phyloP scores from a whole-genome alignment of 2,797 vertebrate genomes.

The Pseudocheirus occidentalis region DNA sequence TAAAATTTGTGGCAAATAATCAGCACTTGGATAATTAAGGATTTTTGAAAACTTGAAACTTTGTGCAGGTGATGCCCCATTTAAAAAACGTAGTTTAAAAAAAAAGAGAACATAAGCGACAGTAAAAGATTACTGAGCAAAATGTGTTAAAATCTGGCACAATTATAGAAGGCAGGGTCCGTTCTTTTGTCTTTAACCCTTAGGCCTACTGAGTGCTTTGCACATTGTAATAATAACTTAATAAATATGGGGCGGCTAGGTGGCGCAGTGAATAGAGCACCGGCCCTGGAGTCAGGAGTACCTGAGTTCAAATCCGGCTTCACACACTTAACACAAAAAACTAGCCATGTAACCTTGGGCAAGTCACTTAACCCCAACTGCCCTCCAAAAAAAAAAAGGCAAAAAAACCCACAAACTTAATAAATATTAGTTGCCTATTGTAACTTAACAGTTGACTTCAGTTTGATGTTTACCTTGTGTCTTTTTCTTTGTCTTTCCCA shows the following conservation, averaged over 20 bases:
- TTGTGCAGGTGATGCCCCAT: background rate
- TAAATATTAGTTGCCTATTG: background rate
- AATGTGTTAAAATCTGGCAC: background rate
- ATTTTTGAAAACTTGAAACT: background rate
- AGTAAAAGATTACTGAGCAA: background rate
- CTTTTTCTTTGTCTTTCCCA: constrained; percentile 84
- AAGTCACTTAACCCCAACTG: too few relatives aligned
- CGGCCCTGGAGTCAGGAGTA: too few relatives aligned
- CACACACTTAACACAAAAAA: too few relatives aligned
- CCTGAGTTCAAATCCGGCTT: too few relatives aligned
- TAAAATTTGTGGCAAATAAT: background rate
- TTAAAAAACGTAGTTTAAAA: background rate
- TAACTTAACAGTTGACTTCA: constrained; percentile 60
- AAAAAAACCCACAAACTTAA: too few relatives aligned
- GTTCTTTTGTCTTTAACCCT: background rate
- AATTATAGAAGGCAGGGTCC: background rate
- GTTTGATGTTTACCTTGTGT: constrained; percentile 75
- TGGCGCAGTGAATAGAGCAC: too few relatives aligned
- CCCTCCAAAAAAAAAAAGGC: too few relatives aligned
- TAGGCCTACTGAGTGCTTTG: background rate
- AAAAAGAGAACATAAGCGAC: background rate
- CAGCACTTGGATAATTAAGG: background rate
- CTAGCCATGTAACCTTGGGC: too few relatives aligned
- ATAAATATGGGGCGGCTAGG: too few relatives aligned
- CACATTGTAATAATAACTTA: background rate